Base-by-base conservation (phyloP, 2,797 vertebrate genomes). In the Siniperca obscura region DNA sequence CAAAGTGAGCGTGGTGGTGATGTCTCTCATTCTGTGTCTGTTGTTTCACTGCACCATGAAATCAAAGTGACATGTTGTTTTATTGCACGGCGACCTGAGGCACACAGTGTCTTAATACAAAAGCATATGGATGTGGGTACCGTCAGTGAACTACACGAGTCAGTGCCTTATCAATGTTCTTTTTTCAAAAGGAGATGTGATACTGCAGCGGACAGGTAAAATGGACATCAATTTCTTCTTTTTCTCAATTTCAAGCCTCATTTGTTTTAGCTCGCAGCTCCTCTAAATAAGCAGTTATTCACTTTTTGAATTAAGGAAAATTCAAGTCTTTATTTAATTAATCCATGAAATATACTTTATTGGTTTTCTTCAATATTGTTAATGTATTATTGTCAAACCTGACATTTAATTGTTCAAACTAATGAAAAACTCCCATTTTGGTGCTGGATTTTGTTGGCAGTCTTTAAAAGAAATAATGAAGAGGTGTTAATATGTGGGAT, bases 191-290 rank as follows among this genome's bases (percentile, higher is more conserved):
- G 12, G 34, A n/a, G 19, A 69, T 4, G n/a, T 66, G 81, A 83
- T 16, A 7, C 72, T 72, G 65, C 50, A 34, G 67, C 59, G 64
- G 46, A 81, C 40, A 50, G 36, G n/a, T 52, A 5, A 60, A 68
- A 75, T 7, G 48, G 52, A 75, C 27, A 57, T 73, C 27, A 10
- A 48, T 67, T 61, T 73, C 53, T 40, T 72, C 36, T 42, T 70
- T 68, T 78, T 72, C 17, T 74, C 42, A 78, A 87, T 92, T 92
- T 88, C 87, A 93, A 42, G 88, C 74, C 71, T 90, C 78, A 87
- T 89, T 90, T 76, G 17, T 72, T 77, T 67, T 60, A 16, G 13
- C 38, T 66, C 72, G 46, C 1, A 21, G 40, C 66, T 46, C 44
- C 30, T 67, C 46, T 70, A 34, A 59, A 27, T 44, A 27, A 59